Evolutionary conservation across 2,888 invertebrate genomes (phyloP), one percentile per base, ranked within the genome.

Genomic region (Sarcophaga variegata): DNA sequence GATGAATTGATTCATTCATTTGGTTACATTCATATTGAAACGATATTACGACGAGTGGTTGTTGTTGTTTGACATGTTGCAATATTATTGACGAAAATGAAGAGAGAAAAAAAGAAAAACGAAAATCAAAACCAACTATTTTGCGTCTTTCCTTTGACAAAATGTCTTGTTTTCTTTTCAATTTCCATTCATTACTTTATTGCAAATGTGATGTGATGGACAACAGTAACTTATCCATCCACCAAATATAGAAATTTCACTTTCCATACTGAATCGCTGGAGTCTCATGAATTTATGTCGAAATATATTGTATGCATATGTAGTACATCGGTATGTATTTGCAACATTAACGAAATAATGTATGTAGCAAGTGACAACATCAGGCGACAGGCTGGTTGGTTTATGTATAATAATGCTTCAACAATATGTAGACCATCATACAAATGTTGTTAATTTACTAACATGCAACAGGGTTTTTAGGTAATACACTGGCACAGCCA

Each of bases 1-100:
- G 70, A 80, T 66, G 25, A 75, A 75, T 79, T 80, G 75, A 76
- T 71, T 76, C 70, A 76, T 76, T 79, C 69, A 79, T 47, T 74
- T 78, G 72, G 14, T 69, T 14, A 6, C 70, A 27, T 67, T 45
- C 11, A 49, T 14, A 49, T 14, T 14, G 14, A 66, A 77, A 49
- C 49, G 14, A 62, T 77, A 60, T 77, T 71, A 47, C 20, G n/a
- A 47, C 20, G 59, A 60, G 54, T 70, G 70, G 10, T 62, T 62
- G 54, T 22, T 72, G 83, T 78, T 71, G 74, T 81, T 77, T 76
- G 83, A 67, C 83, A 79, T 87, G 86, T 66, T 81, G 83, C 70
- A 87, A 83, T 83, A 81, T 81, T 72, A 37, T 66, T 74, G n/a
- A 37, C 22, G n/a, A 59, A 64, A 62, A 25, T 54, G 10, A 60